Evolutionary conservation across 2,113 vertebrate species (phyloP).

Genomic region (Apodemus sylvaticus): DNA sequence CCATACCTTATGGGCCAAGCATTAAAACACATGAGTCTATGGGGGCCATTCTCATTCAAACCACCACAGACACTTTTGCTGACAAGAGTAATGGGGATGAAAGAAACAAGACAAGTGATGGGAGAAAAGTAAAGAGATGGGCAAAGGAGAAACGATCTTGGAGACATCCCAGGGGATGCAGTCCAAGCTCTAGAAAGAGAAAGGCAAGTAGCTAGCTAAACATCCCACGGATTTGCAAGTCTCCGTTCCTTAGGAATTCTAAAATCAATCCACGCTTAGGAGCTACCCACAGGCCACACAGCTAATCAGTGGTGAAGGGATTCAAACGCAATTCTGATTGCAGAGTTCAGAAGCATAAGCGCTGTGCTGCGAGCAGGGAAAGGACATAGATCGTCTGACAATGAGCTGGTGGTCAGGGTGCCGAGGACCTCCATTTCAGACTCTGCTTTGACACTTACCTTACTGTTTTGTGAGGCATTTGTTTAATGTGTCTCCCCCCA

Average conservation of each 20-base stretch:
- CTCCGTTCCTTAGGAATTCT: conserved; percentile 39
- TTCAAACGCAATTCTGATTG: conserved; percentile 30
- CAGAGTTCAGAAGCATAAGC: conserved; percentile 11
- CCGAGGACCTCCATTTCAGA: not conserved
- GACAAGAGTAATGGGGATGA: not conserved
- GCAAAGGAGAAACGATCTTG: not conserved
- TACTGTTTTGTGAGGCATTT: not conserved
- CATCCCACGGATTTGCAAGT: not conserved
- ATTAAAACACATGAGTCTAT: not conserved
- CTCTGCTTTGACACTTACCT: not conserved
- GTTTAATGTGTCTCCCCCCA: not conserved
- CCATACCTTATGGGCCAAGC: not conserved
- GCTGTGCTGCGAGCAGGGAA: not conserved
- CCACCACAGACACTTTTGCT: not conserved
- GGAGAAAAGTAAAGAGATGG: not conserved
- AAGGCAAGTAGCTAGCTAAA: not conserved
- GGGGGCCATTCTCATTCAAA: not conserved
- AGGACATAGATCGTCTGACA: not conserved
- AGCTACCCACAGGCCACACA: conserved; percentile 28
- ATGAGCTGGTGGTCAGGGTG: not conserved
- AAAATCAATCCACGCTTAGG: not conserved
- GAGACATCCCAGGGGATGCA: not conserved
- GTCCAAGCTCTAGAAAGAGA: not conserved
- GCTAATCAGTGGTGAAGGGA: conserved; percentile 30
- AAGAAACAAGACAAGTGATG: not conserved